Conservation (phyloP, 2,797 vertebrate genomes). For the Sebastes trivittatus region DNA sequence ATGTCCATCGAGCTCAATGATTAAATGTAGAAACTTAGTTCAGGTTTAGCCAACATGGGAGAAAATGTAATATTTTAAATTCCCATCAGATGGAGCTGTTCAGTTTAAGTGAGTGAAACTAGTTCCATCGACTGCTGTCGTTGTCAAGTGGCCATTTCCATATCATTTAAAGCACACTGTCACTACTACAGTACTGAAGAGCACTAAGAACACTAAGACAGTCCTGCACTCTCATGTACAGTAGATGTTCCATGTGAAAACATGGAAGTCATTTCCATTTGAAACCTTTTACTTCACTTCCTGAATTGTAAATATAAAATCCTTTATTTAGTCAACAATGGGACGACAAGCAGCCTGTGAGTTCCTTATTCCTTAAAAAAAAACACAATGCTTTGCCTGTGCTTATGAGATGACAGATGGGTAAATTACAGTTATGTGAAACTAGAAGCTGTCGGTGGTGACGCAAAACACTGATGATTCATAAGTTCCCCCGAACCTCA, state of each 20-base stretch:
- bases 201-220: not conserved
- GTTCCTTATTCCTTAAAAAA: not conserved
- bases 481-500: not conserved
- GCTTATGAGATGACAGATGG: slow-evolving; percentile 31
- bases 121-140: not conserved
- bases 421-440: slow-evolving; percentile 47
- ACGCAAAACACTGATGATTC: slow-evolving; percentile 40
- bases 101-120: not conserved
- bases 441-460: slow-evolving; percentile 23
- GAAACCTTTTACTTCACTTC: not conserved
- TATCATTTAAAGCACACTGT: not conserved
- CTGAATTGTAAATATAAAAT: not conserved
- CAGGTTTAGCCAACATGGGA: not conserved
- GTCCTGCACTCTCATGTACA: too few relatives aligned
- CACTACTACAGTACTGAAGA: too few relatives aligned
- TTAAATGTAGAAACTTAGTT: not conserved
- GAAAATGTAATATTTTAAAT: not conserved
- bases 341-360: not conserved
- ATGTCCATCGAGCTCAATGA: not conserved
- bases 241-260: too few relatives aligned
- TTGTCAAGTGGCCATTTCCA: not conserved
- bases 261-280: not conserved
- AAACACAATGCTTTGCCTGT: not conserved
- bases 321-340: not conserved
- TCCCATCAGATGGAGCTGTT: not conserved